Percentiles rank a stretch among this genome's conserved stretches.
Conservation (phyloP, 2,113 vertebrate species). For the Neodon shergylaensis region DNA sequence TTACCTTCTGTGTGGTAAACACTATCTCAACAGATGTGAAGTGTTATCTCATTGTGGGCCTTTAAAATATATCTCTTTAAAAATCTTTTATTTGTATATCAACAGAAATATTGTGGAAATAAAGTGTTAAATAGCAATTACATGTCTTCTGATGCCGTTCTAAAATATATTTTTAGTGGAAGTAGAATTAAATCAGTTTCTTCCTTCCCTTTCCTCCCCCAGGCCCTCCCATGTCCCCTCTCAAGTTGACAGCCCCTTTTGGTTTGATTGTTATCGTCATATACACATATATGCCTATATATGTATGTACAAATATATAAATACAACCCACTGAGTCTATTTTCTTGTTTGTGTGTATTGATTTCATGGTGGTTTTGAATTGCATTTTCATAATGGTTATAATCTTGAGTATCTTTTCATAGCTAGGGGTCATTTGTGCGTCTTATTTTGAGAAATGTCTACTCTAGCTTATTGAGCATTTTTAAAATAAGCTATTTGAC, state of each 20-base stretch:
- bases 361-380: neutral
- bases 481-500: neutral
- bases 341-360: neutral
- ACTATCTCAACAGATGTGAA: neutral
- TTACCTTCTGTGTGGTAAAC: neutral
- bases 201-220: neutral
- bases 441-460: neutral
- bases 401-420: neutral
- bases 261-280: neutral
- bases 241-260: neutral
- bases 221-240: neutral
- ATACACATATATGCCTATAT: neutral
- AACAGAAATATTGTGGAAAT: neutral
- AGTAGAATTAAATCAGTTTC: neutral
- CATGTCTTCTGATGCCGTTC: neutral
- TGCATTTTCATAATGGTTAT: neutral
- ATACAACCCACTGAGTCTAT: neutral
- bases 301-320: neutral
- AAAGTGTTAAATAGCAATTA: neutral
- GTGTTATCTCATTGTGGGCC: neutral
- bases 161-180: neutral
- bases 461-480: neutral
- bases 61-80: neutral
- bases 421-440: neutral
- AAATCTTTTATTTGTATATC: neutral